Conservation (phyloP, 2,113 vertebrate genomes). For the Amphilophus citrinellus region DNA sequence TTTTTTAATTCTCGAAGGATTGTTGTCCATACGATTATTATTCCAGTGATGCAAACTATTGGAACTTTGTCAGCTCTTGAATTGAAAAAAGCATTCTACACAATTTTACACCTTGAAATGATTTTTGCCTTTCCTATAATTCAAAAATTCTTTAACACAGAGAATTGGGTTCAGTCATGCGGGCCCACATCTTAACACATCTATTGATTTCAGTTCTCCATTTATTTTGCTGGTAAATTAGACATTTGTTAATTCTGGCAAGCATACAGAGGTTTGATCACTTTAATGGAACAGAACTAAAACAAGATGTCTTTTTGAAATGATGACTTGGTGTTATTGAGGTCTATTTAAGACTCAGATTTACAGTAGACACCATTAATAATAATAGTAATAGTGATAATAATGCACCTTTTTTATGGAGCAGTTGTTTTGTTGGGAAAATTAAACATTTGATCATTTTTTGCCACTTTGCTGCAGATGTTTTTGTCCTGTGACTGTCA, state of each 20-base stretch:
- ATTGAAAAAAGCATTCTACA: not conserved
- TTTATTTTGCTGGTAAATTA: not conserved
- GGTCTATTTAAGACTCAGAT: not conserved
- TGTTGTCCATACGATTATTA: not conserved
- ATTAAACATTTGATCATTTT: not conserved
- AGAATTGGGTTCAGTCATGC: not conserved
- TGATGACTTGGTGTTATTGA: not conserved
- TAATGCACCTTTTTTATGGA: not conserved
- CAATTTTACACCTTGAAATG: not conserved
- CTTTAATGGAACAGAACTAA: not conserved
- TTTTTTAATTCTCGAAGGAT: not conserved
- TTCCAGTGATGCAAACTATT: not conserved
- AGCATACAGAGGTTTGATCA: not conserved
- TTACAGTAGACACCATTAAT: not conserved
- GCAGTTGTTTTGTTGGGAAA: not conserved
- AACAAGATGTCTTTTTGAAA: not conserved
- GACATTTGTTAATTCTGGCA: not conserved
- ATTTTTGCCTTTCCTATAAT: constrained; percentile 8
- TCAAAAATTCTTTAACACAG: not conserved
- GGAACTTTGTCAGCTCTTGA: constrained; percentile 3
- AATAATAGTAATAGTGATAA: not conserved
- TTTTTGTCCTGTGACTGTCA: not conserved
- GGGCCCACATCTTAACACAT: not conserved
- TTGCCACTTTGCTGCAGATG: not conserved
- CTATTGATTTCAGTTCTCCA: not conserved